Percentiles rank a stretch among this genome's conserved stretches.
Evolutionary conservation across 2,797 vertebrate genomes (phyloP).

Genomic region (Diplodus puntazzo): DNA sequence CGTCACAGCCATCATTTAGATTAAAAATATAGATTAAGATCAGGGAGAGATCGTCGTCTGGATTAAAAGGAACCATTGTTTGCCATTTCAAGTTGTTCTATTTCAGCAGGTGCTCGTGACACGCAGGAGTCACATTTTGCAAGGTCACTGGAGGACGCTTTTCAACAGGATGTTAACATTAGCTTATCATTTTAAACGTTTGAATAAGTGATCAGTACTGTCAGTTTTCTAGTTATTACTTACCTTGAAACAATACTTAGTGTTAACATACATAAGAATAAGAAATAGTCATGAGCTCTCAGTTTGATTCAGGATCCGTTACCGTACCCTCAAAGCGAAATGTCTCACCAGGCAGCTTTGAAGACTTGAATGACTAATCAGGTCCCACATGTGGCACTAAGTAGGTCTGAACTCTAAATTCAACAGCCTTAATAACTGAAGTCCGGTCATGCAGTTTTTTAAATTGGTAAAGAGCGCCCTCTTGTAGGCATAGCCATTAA

Average conservation of each 20-base stretch:
- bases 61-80: background rate
- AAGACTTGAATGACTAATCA: background rate
- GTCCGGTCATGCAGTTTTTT: background rate
- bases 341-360: background rate
- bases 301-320: background rate
- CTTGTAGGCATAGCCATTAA: constrained; percentile 23
- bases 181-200: background rate
- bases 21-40: background rate
- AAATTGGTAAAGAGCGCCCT: constrained; percentile 38
- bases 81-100: background rate
- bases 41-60: background rate
- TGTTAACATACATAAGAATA: background rate
- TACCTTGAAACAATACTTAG: background rate
- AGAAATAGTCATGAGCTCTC: background rate
- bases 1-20: background rate
- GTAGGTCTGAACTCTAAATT: background rate
- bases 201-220: background rate
- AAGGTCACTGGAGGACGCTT: background rate
- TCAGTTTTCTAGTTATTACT: background rate
- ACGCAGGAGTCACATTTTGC: background rate
- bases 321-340: too few relatives aligned
- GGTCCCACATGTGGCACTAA: background rate
- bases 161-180: background rate
- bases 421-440: too few relatives aligned
- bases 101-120: background rate